Conservation (phyloP, 2,113 vertebrate genomes). For the Puntigrus tetrazona region DNA sequence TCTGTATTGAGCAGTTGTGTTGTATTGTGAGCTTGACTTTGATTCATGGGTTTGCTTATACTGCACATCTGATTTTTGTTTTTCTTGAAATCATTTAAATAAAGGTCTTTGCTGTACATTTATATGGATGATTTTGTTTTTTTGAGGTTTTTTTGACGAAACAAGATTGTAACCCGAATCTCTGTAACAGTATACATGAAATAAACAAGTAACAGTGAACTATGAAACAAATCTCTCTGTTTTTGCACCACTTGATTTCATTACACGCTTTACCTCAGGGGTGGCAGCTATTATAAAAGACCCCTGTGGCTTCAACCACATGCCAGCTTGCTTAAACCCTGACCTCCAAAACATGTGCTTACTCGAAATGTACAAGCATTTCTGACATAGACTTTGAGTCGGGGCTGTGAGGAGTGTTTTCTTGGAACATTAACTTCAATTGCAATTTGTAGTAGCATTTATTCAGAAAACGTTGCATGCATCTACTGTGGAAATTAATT, state of each 20-base stretch:
- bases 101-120: slow-evolving; percentile 64
- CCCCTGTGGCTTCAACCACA: not conserved
- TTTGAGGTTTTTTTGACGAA: not conserved
- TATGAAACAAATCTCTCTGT: not conserved
- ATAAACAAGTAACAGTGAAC: not conserved
- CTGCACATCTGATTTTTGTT: slow-evolving; percentile 64
- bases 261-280: not conserved
- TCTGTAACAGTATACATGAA: not conserved
- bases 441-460: not conserved
- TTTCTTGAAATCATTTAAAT: slow-evolving; percentile 75
- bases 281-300: no score
- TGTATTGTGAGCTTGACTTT: slow-evolving; percentile 65
- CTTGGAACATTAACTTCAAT: not conserved
- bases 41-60: slow-evolving; percentile 60
- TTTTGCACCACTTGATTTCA: not conserved
- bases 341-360: not conserved
- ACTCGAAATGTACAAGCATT: not conserved
- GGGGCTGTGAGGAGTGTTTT: not conserved
- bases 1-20: slow-evolving; percentile 58
- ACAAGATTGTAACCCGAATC: not conserved
- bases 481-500: not conserved
- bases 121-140: not conserved
- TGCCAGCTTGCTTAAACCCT: not conserved
- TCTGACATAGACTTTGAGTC: not conserved
- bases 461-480: not conserved